Evolutionary conservation across 2,888 invertebrate species (phyloP).

Genomic region (Andricus quercusramuli): DNA sequence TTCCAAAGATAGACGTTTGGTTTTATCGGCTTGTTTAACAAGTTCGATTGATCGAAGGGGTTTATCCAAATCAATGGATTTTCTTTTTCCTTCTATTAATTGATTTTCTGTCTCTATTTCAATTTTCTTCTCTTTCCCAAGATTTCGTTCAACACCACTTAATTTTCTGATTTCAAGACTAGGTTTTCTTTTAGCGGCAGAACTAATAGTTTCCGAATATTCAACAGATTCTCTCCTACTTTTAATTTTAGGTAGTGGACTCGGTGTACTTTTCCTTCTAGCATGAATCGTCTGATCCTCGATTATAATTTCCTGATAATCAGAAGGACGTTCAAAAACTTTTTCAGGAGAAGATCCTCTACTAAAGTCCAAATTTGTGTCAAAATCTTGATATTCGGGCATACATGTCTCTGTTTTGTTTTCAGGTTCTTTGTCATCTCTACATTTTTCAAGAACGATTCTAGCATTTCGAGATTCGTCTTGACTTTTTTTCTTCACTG

Average conservation of each 20-base stretch:
- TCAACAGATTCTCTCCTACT: not conserved
- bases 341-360: conserved; percentile 26
- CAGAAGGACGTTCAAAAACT: conserved; percentile 42
- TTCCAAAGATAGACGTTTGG: not conserved
- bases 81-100: not conserved
- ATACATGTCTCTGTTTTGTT: not conserved
- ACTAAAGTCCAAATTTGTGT: not conserved
- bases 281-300: conserved; percentile 53
- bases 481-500: conserved; percentile 19
- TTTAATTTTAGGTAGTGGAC: not conserved
- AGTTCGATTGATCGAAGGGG: conserved; percentile 50
- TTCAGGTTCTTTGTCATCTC: too few species aligned
- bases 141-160: conserved; percentile 34
- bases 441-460: not conserved
- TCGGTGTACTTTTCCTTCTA: not conserved
- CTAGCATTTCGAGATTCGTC: not conserved
- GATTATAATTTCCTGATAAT: conserved; percentile 57
- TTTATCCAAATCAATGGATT: conserved; percentile 15
- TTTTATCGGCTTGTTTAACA: conserved; percentile 49
- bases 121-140: conserved; percentile 30
- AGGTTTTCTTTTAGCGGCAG: conserved; percentile 22
- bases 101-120: not conserved
- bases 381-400: not conserved
- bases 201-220: conserved; percentile 44
- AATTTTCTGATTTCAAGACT: conserved; percentile 36